These are phyloP conservation scores for Caenorhabditis remanei DNA, from an alignment of 1,140 invertebrate genomes.

Conservation along the genomic window DNA sequence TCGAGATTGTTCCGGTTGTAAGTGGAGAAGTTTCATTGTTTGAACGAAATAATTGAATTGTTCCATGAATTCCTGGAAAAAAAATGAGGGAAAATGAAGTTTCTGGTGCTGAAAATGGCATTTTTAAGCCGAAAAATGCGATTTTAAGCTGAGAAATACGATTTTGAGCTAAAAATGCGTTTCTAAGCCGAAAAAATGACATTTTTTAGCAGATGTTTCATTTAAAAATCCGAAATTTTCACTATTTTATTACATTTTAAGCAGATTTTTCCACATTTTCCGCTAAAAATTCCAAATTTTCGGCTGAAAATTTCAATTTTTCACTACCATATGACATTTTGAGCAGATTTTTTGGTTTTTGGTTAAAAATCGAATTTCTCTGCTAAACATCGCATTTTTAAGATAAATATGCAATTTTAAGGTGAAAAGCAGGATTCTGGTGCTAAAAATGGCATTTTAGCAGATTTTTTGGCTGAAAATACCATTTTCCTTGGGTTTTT, in stretches of 20 bases:
- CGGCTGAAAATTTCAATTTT: not conserved
- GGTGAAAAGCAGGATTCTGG: too few relatives aligned
- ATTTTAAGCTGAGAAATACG: not conserved
- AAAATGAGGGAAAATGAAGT: not conserved
- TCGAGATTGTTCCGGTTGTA: constrained; percentile 74
- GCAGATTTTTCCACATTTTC: too few relatives aligned
- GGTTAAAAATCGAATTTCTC: too few relatives aligned
- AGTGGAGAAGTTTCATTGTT: constrained; percentile 73
- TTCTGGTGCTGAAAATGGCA: not conserved
- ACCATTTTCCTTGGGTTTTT: not conserved
- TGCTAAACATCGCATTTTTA: not conserved
- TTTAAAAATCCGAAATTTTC: too few relatives aligned
- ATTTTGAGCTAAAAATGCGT: not conserved
- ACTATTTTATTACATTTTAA: too few relatives aligned
- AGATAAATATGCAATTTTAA: too few relatives aligned
- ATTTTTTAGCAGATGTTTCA: not conserved
- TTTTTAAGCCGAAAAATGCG: not conserved
- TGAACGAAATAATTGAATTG: constrained; percentile 75
- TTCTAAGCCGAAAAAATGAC: not conserved
- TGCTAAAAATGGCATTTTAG: not conserved
- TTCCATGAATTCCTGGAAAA: constrained; percentile 71
- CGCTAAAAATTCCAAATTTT: not conserved
- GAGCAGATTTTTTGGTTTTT: not conserved
- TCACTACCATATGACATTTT: not conserved
- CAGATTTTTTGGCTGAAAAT: not conserved